Evolutionary conservation across 2,888 invertebrate species (phyloP).

Genomic region (Bugula neritina): DNA sequence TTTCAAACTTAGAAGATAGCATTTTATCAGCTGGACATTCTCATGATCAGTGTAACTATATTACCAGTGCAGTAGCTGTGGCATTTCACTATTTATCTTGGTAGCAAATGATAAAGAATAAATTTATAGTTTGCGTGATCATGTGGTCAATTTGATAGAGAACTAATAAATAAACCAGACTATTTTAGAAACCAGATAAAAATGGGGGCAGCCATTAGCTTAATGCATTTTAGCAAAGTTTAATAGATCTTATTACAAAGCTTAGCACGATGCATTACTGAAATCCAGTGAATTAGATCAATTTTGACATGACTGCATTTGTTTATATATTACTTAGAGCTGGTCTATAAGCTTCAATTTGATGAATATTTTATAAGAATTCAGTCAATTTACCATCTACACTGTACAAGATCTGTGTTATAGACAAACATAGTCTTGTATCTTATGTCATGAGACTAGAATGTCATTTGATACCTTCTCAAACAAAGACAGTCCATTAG

Average conservation of each 20-base stretch:
- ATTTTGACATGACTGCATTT: constrained; percentile 1
- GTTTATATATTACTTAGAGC: constrained; percentile 12
- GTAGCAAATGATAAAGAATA: no score
- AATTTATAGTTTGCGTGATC: no score
- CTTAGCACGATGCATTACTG: constrained; percentile 17
- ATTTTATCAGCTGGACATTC: no score
- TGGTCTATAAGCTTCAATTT: background rate
- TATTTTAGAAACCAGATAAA: no score
- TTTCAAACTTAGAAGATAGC: no score
- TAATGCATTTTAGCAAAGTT: background rate
- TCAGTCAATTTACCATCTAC: constrained; percentile 18
- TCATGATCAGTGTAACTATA: no score
- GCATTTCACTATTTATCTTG: background rate
- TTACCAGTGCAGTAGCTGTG: no score
- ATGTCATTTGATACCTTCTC: background rate
- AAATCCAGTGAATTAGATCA: constrained; percentile 11
- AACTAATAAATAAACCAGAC: no score
- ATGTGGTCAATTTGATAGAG: no score
- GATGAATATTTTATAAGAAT: constrained; percentile 16
- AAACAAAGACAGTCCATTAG: constrained; percentile 11
- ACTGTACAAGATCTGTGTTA: background rate
- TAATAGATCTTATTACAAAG: constrained; percentile 19
- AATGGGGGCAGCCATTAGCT: no score
- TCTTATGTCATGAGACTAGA: background rate
- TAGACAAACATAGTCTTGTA: background rate